Evolutionary conservation across 1,140 invertebrate genomes (phyloP), one percentile per base, ranked within the genome.

Genomic region (Pseudoatta argentina): DNA sequence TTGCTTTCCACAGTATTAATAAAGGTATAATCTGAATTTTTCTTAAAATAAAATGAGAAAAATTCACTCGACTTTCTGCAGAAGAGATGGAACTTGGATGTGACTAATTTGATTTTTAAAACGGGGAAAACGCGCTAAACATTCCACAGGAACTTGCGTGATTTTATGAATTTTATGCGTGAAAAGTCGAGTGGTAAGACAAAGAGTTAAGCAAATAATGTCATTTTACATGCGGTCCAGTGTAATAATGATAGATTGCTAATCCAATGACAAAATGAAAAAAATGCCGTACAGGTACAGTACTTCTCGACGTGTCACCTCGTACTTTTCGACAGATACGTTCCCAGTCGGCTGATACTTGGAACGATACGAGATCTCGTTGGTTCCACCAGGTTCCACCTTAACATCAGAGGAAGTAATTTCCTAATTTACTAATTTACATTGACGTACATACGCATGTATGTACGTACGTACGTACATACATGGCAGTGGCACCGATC

Each of bases 361-460:
- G 21, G 69, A 51, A 30, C 24, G 39, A 61, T 48, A 34, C 48
- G 51, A 30, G 7, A 34, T 10, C 18, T 14, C 24, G 24, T 61
- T 21, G 53, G 7, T 73, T 44, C 39, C 39, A 44, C 39, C 39
- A 44, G 39, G 61, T 44, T 44, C 67, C 2, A 82, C 79, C 24
- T 61, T 21, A 75, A 73, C 27, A 75, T 83, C 51, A 83, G 18
- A 30, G 61, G 48, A 63, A 71, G 69, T 83, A 61, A 79, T 78
- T 51, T 66, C 44, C 27, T 72, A 82, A 82, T 83, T 83, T 61
- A 83, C n/a, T 83, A 73, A 83, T 83, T 83, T 75, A 67, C 69
- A 51, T 75, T 34, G 55, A 83, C 61, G 24, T 48, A 82, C 55
- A 0, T 14, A n/a, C n/a, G 18, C 6, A 21, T 57, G n/a, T 57